These are phyloP conservation scores for Mustela nigripes DNA, from an alignment of 2,113 vertebrate genomes.

Conservation along the genomic window DNA sequence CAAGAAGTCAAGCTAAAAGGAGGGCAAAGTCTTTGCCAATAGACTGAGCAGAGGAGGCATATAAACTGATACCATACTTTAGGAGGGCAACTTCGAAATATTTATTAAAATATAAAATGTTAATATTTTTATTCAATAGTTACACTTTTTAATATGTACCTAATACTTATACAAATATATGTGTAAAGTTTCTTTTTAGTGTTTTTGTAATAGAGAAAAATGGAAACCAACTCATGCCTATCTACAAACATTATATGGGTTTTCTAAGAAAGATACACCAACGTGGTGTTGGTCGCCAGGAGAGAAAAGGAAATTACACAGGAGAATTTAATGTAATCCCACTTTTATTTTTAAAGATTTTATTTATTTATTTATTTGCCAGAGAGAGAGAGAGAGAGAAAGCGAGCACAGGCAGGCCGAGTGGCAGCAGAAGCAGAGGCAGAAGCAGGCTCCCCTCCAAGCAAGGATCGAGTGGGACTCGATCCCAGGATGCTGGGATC, in stretches of 20 bases:
- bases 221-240: not conserved
- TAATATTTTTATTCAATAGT: not conserved
- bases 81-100: not conserved
- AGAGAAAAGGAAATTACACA: not conserved
- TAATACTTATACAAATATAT: not conserved
- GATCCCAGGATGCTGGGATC: too few relatives aligned
- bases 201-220: not conserved
- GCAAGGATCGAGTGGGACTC: too few relatives aligned
- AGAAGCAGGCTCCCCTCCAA: too few relatives aligned
- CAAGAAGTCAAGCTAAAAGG: not conserved
- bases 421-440: too few relatives aligned
- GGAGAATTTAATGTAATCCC: not conserved
- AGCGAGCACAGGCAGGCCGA: too few relatives aligned
- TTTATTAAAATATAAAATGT: not conserved
- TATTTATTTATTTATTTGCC: too few relatives aligned
- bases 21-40: not conserved
- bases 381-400: too few relatives aligned
- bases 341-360: not conserved
- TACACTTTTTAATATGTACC: not conserved
- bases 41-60: not conserved
- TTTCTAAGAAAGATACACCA: not conserved
- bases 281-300: not conserved
- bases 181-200: not conserved
- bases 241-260: not conserved
- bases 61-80: not conserved